Percentiles rank a stretch among this genome's conserved stretches.
phyloP scores from a whole-genome alignment of 2,797 vertebrate genomes.

The Tamandua tetradactyla region DNA sequence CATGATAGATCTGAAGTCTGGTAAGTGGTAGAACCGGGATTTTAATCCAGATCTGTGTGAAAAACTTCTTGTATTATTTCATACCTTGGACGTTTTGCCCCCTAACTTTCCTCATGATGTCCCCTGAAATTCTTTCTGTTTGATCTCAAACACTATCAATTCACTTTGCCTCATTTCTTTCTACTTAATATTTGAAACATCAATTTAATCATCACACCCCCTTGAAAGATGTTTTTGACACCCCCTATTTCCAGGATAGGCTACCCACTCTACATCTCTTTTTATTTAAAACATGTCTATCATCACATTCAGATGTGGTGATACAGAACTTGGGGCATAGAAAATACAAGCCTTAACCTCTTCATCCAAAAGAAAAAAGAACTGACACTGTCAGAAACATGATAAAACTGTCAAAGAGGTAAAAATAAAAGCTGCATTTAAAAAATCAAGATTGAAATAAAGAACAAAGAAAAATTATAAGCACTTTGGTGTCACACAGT shows the following conservation, averaged over 20 bases:
- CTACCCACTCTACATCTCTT: too few relatives aligned
- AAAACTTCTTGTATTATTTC: too few relatives aligned
- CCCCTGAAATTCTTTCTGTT: background rate
- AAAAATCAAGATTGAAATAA: background rate
- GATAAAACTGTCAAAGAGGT: background rate
- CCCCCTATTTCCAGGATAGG: background rate
- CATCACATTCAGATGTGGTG: background rate
- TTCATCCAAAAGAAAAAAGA: background rate
- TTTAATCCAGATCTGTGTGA: background rate
- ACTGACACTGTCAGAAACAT: background rate
- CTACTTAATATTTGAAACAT: background rate
- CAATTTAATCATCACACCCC: background rate
- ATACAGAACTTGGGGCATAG: background rate
- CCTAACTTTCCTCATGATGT: rapidly evolving
- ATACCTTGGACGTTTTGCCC: background rate
- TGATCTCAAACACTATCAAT: background rate
- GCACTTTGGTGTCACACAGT: too few relatives aligned
- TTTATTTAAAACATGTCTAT: too few relatives aligned
- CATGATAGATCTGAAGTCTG: background rate
- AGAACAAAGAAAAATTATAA: rapidly evolving
- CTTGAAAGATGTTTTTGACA: background rate
- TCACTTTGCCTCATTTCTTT: background rate
- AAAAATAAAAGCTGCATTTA: background rate
- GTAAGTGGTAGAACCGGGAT: background rate
- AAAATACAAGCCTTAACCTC: background rate